phyloP scores from a whole-genome alignment of 2,888 invertebrate genomes.

The Cosmopolites sordidus region DNA sequence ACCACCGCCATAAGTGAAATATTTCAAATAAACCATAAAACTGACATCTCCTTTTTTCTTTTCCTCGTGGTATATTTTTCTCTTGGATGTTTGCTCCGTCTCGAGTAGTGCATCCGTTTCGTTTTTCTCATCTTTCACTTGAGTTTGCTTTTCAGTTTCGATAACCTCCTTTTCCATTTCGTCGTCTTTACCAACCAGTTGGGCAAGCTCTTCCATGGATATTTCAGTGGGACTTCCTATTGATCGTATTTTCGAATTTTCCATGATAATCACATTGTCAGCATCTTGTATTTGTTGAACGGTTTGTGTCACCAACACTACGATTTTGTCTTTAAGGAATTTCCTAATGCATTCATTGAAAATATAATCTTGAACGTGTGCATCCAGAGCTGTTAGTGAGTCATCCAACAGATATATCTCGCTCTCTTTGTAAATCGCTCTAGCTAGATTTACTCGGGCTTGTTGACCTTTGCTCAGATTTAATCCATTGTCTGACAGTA shows the following conservation, averaged over 20 bases:
- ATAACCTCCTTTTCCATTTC: slow-evolving; percentile 41
- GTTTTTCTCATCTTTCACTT: slow-evolving; percentile 3
- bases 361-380: slow-evolving; percentile 72
- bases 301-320: slow-evolving; percentile 70
- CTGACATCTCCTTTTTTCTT: slow-evolving; percentile 35
- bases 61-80: slow-evolving; percentile 35
- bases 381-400: slow-evolving; percentile 84
- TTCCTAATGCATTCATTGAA: slow-evolving; percentile 70
- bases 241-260: slow-evolving; percentile 52
- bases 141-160: slow-evolving; percentile 12
- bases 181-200: slow-evolving; percentile 54
- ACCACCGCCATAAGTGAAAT: slow-evolving; percentile 36
- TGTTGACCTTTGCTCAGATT: slow-evolving; percentile 76
- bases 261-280: slow-evolving; percentile 34
- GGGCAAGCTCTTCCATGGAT: slow-evolving; percentile 67
- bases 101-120: slow-evolving; percentile 26
- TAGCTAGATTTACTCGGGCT: slow-evolving; percentile 78
- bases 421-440: slow-evolving; percentile 76
- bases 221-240: slow-evolving; percentile 63
- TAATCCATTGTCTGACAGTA: slow-evolving; percentile 72
- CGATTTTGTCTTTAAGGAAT: slow-evolving; percentile 61
- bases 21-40: slow-evolving; percentile 34
- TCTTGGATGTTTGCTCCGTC: slow-evolving; percentile 28
- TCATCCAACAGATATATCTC: slow-evolving; percentile 84
- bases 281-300: slow-evolving; percentile 57